These are phyloP conservation scores for Branchinecta sandiegonensis DNA, from an alignment of 2,888 invertebrate genomes.

Conservation along the genomic window DNA sequence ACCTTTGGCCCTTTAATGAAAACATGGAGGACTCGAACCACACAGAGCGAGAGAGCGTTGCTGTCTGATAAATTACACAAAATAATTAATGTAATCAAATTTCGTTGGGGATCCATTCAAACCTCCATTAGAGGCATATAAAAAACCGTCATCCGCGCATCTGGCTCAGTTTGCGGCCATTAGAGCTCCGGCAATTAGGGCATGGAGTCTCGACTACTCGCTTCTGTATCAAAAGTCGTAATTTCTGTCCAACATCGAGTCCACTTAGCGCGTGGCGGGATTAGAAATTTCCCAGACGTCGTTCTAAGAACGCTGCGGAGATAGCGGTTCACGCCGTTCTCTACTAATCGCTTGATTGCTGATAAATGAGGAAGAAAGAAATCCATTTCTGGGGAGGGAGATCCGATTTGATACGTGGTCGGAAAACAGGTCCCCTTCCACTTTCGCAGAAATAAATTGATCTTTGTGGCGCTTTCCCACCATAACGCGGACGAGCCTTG, in stretches of 20 bases:
- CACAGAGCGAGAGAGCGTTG: too few species aligned
- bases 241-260: constrained; percentile 11
- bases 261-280: constrained; percentile 15
- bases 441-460: too few species aligned
- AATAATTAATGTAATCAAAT: constrained; percentile 2
- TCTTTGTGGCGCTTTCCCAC: too few species aligned
- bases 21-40: too few species aligned
- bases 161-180: not conserved
- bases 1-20: too few species aligned
- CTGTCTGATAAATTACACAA: not conserved
- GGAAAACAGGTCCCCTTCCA: too few species aligned
- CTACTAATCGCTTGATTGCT: too few species aligned
- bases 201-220: not conserved
- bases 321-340: not conserved
- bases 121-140: not conserved
- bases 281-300: constrained; percentile 4
- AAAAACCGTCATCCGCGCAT: not conserved
- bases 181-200: constrained; percentile 14
- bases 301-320: not conserved
- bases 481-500: too few species aligned
- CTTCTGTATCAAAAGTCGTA: constrained; percentile 9
- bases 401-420: too few species aligned
- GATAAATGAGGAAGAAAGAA: too few species aligned
- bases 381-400: too few species aligned
- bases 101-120: constrained; percentile 2